A percentile compares a stretch with the other conserved stretches of the same genome.
Evolutionary conservation across 2,113 vertebrate species (phyloP).

Genomic region (Elachura formosa): DNA sequence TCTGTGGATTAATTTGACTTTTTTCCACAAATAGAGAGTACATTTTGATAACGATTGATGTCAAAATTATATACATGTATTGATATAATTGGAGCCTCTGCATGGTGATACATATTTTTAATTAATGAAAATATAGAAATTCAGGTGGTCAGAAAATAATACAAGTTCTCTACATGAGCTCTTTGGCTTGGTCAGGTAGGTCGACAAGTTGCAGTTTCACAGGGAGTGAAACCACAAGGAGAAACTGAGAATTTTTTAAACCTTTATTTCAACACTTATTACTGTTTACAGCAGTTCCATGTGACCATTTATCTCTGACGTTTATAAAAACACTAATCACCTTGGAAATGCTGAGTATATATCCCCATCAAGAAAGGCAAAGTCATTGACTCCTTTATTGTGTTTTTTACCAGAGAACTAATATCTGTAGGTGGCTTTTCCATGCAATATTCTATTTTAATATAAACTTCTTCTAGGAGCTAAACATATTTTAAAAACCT

Average conservation of each 20-base stretch:
- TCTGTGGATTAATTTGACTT: neutral
- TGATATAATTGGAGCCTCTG: neutral
- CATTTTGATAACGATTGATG: neutral
- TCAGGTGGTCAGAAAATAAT: neutral
- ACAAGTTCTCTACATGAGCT: neutral
- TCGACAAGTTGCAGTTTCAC: neutral
- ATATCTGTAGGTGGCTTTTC: constrained; percentile 26
- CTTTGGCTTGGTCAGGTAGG: neutral
- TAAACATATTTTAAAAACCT: constrained; percentile 19
- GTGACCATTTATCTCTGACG: neutral
- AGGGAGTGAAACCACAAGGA: neutral
- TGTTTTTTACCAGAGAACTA: constrained; percentile 4
- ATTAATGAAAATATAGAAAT: neutral
- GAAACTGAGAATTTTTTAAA: neutral
- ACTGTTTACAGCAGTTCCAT: constrained; percentile 32
- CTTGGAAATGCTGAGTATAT: neutral
- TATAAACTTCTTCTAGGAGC: neutral
- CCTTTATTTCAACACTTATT: neutral
- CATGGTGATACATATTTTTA: neutral
- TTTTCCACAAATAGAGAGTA: neutral
- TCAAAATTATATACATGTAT: neutral
- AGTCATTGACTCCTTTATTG: neutral
- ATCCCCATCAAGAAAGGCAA: neutral
- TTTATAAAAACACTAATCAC: constrained; percentile 43
- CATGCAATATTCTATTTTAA: constrained; percentile 19